Evolutionary conservation across 2,797 vertebrate species (phyloP).

Genomic region (Phalloptychus januarius): DNA sequence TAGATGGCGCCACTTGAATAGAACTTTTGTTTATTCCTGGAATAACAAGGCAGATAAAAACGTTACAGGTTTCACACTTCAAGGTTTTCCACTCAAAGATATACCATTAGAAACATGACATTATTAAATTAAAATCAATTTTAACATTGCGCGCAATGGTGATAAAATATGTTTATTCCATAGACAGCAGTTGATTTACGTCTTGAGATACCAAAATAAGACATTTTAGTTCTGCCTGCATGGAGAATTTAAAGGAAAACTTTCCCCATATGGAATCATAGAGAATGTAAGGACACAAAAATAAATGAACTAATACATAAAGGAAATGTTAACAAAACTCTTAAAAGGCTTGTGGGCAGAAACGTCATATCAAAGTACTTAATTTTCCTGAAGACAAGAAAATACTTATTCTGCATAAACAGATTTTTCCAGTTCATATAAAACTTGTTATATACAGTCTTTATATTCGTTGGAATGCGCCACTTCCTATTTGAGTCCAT

Average conservation of each 20-base stretch:
- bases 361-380: not conserved
- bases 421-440: not conserved
- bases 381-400: not conserved
- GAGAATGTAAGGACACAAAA: not conserved
- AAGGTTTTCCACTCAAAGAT: not conserved
- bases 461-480: not conserved
- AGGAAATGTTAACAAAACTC: not conserved
- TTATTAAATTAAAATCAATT: fast-evolving
- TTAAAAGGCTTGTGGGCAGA: not conserved
- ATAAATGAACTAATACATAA: not conserved
- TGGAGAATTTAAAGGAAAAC: not conserved
- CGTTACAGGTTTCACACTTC: not conserved
- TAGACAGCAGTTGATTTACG: not conserved
- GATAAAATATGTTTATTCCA: not conserved
- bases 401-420: not conserved
- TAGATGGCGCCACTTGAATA: slow-evolving; percentile 54
- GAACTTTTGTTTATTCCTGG: not conserved
- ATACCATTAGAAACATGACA: not conserved
- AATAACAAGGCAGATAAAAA: not conserved
- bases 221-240: too few relatives aligned
- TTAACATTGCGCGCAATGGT: not conserved
- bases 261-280: not conserved
- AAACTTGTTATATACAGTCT: not conserved
- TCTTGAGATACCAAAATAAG: not conserved
- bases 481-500: not conserved